Base-by-base conservation (phyloP, 2,888 invertebrate genomes). In the Dasypolia templi region DNA sequence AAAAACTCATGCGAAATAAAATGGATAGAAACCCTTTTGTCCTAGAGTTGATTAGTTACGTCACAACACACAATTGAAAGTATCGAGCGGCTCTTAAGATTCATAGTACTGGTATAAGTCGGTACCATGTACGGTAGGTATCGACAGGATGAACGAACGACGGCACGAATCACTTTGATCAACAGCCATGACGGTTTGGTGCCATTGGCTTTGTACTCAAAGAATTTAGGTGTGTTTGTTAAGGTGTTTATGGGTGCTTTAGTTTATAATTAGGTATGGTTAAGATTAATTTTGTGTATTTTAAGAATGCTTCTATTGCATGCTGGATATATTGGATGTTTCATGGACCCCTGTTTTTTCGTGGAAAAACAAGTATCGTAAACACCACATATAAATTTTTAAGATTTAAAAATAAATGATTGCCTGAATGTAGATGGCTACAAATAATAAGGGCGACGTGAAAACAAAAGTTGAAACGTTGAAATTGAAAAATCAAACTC, bases 101-200 rank as follows among this genome's bases (percentile, higher is more conserved):
- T 87, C 86, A 82, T 85, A 79, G 87, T 86, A 83, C 85, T 83
- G 85, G 91, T 92, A 84, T 86, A 88, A 89, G 81, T 72, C 89
- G 49, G 93, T 93, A 84, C 93, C 93, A 91, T 62, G 74, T 69
- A 72, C 83, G 70, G 77, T 87, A 90, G 70, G 77, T 87, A 90
- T 88, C 85, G 90, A 87, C 83, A 82, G 72, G 87, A 82, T 88
- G 88, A 89, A 89, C 86, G 77, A 83, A 75, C 74, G 83, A 86
- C 87, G 81, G 77, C 84, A 85, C 77, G 72, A 77, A 80, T 81
- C 84, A 75, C 82, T 82, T 83, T 87, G 89, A 90, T 89, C 83
- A 89, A 89, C 87, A 88, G 75, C 83, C 58, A 56, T 35, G 67
- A 70, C 79, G 49, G 72, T 62, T 72, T 68, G 39, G 46, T 42